A percentile compares a stretch with the other conserved stretches of the same genome.
phyloP scores from a whole-genome alignment of 2,888 invertebrate species.

The Esperia sulphurella region DNA sequence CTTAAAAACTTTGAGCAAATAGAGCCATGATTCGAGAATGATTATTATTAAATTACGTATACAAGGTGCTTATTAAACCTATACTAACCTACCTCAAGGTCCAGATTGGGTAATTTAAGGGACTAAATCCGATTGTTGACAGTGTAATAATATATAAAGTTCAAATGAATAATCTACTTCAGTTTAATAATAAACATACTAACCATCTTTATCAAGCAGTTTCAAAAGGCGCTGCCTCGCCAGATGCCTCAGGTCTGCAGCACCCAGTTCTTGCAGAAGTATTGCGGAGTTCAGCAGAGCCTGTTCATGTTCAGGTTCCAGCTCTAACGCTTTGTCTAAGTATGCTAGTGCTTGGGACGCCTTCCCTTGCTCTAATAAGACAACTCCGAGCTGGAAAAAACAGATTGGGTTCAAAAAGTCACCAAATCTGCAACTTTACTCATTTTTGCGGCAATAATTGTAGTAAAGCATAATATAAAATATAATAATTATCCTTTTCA shows the following conservation, averaged over 20 bases:
- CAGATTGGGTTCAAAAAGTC: too few relatives aligned
- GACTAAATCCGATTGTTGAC: too few relatives aligned
- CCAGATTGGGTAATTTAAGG: too few relatives aligned
- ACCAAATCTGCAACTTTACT: not conserved
- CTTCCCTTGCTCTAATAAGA: constrained; percentile 94
- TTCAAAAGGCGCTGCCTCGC: constrained; percentile 90
- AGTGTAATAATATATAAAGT: too few relatives aligned
- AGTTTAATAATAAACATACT: constrained; percentile 15
- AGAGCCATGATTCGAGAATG: too few relatives aligned
- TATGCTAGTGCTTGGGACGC: constrained; percentile 94
- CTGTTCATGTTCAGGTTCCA: constrained; percentile 97
- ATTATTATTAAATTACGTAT: too few relatives aligned
- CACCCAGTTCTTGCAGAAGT: constrained; percentile 92
- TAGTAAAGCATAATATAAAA: too few relatives aligned
- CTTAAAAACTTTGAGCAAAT: too few relatives aligned
- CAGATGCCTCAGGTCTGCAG: constrained; percentile 87
- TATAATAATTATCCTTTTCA: too few relatives aligned
- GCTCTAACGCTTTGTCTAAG: constrained; percentile 94
- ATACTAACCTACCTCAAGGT: too few relatives aligned
- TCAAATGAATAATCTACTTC: too few relatives aligned
- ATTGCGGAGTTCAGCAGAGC: constrained; percentile 97
- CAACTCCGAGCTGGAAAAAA: constrained; percentile 90
- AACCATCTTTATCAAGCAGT: constrained; percentile 85
- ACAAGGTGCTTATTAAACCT: too few relatives aligned
- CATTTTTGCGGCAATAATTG: not conserved